Base-by-base conservation (phyloP, 2,888 invertebrate species). In the Ophonus ardosiacus region DNA sequence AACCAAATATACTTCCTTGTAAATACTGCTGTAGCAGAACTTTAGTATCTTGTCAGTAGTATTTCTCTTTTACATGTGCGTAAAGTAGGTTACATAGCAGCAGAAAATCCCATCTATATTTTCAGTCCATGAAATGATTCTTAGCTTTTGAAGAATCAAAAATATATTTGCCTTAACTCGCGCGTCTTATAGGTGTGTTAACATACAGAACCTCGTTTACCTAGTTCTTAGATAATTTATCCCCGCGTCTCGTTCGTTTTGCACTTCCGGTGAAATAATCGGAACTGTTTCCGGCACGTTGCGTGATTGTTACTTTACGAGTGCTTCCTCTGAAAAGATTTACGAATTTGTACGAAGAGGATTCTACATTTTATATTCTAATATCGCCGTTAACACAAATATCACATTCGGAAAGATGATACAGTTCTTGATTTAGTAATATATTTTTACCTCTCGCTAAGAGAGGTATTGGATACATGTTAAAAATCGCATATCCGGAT, bases 261-360 rank as follows among this genome's bases (percentile, higher is more conserved):
- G 59, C 43, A 84, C 78, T 76, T 84, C 84, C 84, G 84, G 84
- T 84, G 84, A 84, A 84, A 84, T 84, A 84, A 84, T 84, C 84
- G 84, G 61, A 57, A 71, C 84, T 38, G 78, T 78, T 84, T 84
- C 84, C 84, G 84, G 84, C 76, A 63, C 76, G 59, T 40, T 84
- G 84, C 84, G 84, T 84, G 84, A 84, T 84, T 74, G 84, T 78
- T 84, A 84, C 78, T 84, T 84, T 84, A 84, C 84, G 84, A 84
- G 84, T 78, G 51, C 78, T 84, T 84, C 78, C 84, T 78, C 78
- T n/a, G 78, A 57, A 78, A 78, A 78, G 78, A 78, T 78, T 78
- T 78, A 78, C 78, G 78, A 57, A 78, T 78, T 57, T 78, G 56
- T 78, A 38, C 65, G 40, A 61, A 24, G 31, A 43, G 18, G 17